A percentile compares a stretch with the other conserved stretches of the same genome.
Evolutionary conservation across 2,797 vertebrate genomes (phyloP).

Genomic region (Poecilia velifera): DNA sequence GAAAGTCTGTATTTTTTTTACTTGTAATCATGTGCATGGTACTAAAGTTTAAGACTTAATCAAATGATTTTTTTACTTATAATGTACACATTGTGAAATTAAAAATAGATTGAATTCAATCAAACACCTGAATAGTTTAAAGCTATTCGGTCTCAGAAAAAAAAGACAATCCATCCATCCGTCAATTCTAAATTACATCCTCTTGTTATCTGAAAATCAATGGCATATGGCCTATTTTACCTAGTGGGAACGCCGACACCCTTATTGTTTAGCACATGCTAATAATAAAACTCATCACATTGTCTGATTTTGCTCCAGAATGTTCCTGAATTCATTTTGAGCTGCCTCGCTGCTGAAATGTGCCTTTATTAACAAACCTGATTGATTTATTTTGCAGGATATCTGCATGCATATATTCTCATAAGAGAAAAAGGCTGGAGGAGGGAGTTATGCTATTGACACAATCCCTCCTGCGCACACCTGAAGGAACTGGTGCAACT

Average conservation of each 20-base stretch:
- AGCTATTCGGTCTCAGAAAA: not conserved
- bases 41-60: not conserved
- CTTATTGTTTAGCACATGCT: not conserved
- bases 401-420: not conserved
- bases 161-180: not conserved
- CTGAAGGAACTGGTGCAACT: slow-evolving; percentile 5
- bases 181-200: not conserved
- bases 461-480: slow-evolving; percentile 9
- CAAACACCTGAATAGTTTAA: not conserved
- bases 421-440: not conserved
- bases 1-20: not conserved
- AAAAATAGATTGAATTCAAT: not conserved
- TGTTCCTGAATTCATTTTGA: not conserved
- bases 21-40: not conserved
- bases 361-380: too few relatives aligned
- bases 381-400: not conserved
- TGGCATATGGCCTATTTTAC: slow-evolving; percentile 3
- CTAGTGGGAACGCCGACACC: not conserved
- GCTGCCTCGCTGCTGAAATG: too few relatives aligned
- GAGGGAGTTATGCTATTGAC: not conserved
- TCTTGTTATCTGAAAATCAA: slow-evolving; percentile 1
- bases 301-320: slow-evolving; percentile 10
- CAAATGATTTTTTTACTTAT: not conserved
- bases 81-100: not conserved
- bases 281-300: not conserved